Evolutionary conservation across 2,888 invertebrate genomes (phyloP).

Genomic region (Celastrina argiolus): DNA sequence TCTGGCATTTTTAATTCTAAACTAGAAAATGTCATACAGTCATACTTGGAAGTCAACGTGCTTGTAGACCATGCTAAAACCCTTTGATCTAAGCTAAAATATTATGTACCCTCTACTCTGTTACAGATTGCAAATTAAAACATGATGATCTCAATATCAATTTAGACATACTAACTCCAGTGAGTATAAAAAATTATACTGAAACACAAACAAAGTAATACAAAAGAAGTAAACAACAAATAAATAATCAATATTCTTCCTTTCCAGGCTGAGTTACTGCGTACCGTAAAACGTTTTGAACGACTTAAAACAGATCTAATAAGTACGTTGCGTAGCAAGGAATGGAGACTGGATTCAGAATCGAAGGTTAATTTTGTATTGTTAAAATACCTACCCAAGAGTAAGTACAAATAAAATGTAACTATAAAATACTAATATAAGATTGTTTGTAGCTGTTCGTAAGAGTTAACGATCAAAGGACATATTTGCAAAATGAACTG

Average conservation of each 20-base stretch:
- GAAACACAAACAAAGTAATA: neutral
- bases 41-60: no score
- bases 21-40: no score
- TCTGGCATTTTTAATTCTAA: no score
- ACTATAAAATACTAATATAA: no score
- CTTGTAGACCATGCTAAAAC: no score
- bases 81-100: no score
- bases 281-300: slow-evolving; percentile 71
- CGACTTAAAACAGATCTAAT: slow-evolving; percentile 70
- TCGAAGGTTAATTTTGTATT: slow-evolving; percentile 55
- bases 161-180: slow-evolving; percentile 68
- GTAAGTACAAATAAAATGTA: no score
- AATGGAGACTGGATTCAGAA: slow-evolving; percentile 73
- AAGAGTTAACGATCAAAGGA: slow-evolving; percentile 70
- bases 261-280: slow-evolving; percentile 63
- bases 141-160: slow-evolving; percentile 74
- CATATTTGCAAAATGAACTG: slow-evolving; percentile 69
- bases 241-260: neutral
- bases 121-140: slow-evolving; percentile 72
- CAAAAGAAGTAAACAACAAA: neutral
- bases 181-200: slow-evolving; percentile 40
- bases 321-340: slow-evolving; percentile 70
- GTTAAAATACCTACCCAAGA: neutral
- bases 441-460: slow-evolving; percentile 57
- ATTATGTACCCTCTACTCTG: slow-evolving; percentile 16